Evolutionary conservation across 2,113 vertebrate species (phyloP).

Genomic region (Rhea americana): DNA sequence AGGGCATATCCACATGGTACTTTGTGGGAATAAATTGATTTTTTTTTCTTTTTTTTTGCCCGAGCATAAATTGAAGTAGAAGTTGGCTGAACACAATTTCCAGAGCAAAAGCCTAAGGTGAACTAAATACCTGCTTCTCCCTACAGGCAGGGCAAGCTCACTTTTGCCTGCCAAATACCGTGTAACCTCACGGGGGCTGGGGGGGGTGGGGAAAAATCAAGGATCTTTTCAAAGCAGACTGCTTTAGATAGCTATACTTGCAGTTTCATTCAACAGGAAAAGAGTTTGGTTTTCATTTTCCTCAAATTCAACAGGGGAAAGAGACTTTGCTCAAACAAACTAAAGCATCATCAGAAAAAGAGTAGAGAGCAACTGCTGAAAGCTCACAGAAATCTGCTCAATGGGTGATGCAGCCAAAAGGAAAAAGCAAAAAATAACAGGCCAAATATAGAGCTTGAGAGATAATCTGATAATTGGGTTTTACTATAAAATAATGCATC

Average conservation of each 20-base stretch:
- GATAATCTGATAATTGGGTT: background rate
- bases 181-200: background rate
- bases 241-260: background rate
- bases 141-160: fast-evolving
- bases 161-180: background rate
- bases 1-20: background rate
- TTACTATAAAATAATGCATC: background rate
- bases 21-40: background rate
- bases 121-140: background rate
- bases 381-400: background rate
- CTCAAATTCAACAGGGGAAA: background rate
- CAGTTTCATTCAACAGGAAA: background rate
- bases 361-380: background rate
- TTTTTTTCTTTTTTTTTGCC: background rate
- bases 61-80: background rate
- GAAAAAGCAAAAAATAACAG: background rate
- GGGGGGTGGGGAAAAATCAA: background rate
- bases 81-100: background rate
- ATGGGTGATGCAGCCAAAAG: background rate
- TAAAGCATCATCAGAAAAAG: background rate
- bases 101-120: background rate
- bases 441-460: background rate
- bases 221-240: background rate
- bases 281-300: background rate
- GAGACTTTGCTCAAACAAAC: background rate